Percentiles rank a stretch among this genome's conserved stretches.
Conservation (phyloP, 2,888 invertebrate genomes). For the Hypercompe scribonia region DNA sequence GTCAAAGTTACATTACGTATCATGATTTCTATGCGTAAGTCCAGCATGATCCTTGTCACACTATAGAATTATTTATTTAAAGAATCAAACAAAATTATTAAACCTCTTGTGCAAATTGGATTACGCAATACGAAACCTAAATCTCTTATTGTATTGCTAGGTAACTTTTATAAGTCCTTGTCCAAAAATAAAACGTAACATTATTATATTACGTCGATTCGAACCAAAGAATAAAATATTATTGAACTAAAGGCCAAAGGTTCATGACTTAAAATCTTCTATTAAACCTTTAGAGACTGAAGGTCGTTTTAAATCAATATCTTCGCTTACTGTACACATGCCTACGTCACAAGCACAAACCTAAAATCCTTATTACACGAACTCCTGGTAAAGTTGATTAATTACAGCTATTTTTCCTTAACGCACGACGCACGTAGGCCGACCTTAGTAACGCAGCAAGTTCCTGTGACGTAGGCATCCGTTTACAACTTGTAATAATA, state of each 20-base stretch:
- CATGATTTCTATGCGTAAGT: background rate
- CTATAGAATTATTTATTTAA: background rate
- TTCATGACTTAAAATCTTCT: slow-evolving; percentile 7
- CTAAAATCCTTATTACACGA: background rate
- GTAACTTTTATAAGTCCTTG: background rate
- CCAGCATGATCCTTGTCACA: background rate
- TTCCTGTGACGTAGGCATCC: slow-evolving; percentile 7
- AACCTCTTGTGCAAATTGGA: background rate
- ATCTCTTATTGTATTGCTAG: background rate
- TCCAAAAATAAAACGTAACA: background rate
- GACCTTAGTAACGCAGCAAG: background rate
- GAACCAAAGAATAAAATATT: background rate
- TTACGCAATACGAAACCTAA: background rate
- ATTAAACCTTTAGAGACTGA: background rate
- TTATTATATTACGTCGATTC: background rate
- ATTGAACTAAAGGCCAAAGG: background rate
- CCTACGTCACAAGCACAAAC: slow-evolving; percentile 7
- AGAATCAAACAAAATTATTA: background rate
- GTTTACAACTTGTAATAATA: background rate
- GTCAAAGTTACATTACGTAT: background rate
- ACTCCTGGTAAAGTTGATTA: background rate
- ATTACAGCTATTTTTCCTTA: slow-evolving; percentile 4
- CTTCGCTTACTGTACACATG: background rate
- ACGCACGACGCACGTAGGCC: background rate
- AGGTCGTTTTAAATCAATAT: slow-evolving; percentile 13